phyloP scores from a whole-genome alignment of 2,888 invertebrate species.

The Cylloceria caligata region DNA sequence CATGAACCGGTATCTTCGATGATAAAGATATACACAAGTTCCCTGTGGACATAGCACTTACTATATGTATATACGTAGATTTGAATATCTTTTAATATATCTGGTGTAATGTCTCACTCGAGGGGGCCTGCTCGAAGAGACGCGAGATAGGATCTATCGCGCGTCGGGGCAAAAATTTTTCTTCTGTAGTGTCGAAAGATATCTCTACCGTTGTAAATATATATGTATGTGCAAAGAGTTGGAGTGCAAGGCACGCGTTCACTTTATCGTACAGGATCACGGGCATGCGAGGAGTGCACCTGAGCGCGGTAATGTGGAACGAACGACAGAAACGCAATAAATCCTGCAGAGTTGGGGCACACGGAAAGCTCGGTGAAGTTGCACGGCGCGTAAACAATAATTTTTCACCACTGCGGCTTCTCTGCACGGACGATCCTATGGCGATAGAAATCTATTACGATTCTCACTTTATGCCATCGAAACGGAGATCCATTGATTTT shows the following conservation, averaged over 20 bases:
- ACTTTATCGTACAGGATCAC: conserved; percentile 58
- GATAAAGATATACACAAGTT: conserved; percentile 21
- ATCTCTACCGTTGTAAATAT: background rate
- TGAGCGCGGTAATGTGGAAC: conserved; percentile 70
- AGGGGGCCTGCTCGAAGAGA: conserved; percentile 23
- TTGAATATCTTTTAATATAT: conserved; percentile 37
- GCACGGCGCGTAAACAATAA: conserved; percentile 2
- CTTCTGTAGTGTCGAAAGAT: conserved; percentile 44
- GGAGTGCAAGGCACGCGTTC: conserved; percentile 47
- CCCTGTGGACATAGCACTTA: conserved; percentile 23
- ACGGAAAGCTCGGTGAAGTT: conserved; percentile 10
- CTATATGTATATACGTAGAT: too few relatives aligned
- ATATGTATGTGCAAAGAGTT: background rate
- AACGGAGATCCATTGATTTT: conserved; percentile 24
- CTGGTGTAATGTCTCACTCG: conserved; percentile 48
- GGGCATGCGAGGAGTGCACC: conserved; percentile 60
- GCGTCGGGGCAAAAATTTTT: conserved; percentile 24
- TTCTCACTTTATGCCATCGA: conserved; percentile 13
- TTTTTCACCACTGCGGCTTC: conserved; percentile 15
- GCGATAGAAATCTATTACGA: conserved; percentile 26
- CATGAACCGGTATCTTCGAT: conserved; percentile 7
- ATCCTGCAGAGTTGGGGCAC: conserved; percentile 44
- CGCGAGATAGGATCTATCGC: conserved; percentile 40
- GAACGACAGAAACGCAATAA: conserved; percentile 64
- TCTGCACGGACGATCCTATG: background rate